Evolutionary conservation across 2,113 vertebrate species (phyloP), one percentile per base, ranked within the genome.

Genomic region (Oreotrochilus melanogaster): DNA sequence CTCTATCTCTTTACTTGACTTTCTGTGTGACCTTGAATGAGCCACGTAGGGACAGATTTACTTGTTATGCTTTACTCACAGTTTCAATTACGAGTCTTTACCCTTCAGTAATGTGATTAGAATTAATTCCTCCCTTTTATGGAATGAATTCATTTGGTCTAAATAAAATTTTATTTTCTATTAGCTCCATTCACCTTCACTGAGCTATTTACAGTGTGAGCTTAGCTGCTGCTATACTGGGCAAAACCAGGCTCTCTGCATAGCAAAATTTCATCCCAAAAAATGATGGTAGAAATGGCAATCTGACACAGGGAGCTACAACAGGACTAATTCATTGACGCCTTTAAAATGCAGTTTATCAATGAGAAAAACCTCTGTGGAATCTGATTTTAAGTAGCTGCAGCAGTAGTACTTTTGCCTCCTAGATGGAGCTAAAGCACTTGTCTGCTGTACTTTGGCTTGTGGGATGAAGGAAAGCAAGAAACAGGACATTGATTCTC

Each of bases 351-450:
- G 51, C 37, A 47, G 31, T 21, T 88, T 37, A 23, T 51, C 89
- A 69, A 79, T 47, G 74, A 82, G 58, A 70, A 89, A 88, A 94
- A 39, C 9, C 25, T 27, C 31, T 28, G 45, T 54, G 37, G 56
- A 42, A 64, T 66, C 37, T 73, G 54, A 8, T 60, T 86, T 88
- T 58, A 70, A 31, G 58, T 15, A 83, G 78, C 51, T n/a, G 91
- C 14, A 76, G 93, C 70, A 94, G 87, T 74, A 92, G 89, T 12
- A 74, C 37, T 85, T 91, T 64, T 92, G 94, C 75, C 96, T 96
- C 93, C 95, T 96, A 96, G 95, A 56, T 95, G 93, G 94, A 96
- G 96, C 94, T 96, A 95, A 96, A 92, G 89, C 67, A 88, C 96
- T 95, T 95, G 74, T 79, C 78, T 95, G 82, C 25, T 58, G 25